Evolutionary conservation across 2,888 invertebrate species (phyloP).

Genomic region (Drosophila mulleri): DNA sequence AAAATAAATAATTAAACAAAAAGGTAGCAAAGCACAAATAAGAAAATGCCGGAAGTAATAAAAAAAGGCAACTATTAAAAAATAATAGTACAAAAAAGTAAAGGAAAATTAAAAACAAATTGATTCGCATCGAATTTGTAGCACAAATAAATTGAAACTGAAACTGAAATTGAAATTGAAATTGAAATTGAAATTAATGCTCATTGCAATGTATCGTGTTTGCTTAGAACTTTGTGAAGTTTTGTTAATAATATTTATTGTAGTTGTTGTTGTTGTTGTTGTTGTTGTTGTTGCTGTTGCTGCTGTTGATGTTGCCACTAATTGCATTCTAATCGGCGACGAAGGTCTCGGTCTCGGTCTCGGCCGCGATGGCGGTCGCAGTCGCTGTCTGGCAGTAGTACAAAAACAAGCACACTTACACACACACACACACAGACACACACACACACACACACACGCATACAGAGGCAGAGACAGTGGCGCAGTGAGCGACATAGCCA

Average conservation of each 20-base stretch:
- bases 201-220: conserved; percentile 50
- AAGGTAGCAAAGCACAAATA: conserved; percentile 23
- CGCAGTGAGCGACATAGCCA: conserved; percentile 7
- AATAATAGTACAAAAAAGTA: conserved; percentile 16
- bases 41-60: conserved; percentile 56
- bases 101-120: conserved; percentile 30
- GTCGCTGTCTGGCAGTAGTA: conserved; percentile 48
- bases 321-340: conserved; percentile 77
- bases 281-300: conserved; percentile 27
- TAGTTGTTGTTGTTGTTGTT: conserved; percentile 24
- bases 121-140: conserved; percentile 16
- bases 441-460: background rate
- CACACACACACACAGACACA: background rate
- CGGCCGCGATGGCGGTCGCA: conserved; percentile 46
- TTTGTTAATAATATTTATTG: conserved; percentile 31
- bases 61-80: conserved; percentile 38
- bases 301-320: conserved; percentile 60
- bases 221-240: conserved; percentile 53
- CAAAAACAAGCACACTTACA: conserved; percentile 26
- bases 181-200: conserved; percentile 48
- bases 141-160: background rate
- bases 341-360: conserved; percentile 67
- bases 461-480: background rate
- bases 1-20: background rate
- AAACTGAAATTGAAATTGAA: conserved; percentile 5